Base-by-base conservation (phyloP, 2,797 vertebrate genomes). In the Bucorvus abyssinicus region DNA sequence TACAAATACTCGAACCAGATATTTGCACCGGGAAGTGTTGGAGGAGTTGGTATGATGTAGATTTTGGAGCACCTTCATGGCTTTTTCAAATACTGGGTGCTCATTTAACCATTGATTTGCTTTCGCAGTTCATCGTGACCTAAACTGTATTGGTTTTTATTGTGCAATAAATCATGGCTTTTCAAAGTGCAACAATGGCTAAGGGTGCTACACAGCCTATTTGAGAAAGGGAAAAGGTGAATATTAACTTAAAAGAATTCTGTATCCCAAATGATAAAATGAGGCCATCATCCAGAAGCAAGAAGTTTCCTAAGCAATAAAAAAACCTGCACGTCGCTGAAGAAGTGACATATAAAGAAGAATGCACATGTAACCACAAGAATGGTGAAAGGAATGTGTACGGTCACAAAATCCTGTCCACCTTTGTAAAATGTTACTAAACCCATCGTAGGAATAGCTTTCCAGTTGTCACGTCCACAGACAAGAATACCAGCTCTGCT, bases 361-460 rank as follows among this genome's bases (percentile, higher is more conserved):
- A 93, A 83, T 13, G 23, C 27, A 52, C 56, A 52, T 57, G 36
- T 45, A 86, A 73, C 27, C 77, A 34, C 8, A 85, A 59, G 73
- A 93, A 75, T 32, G n/a, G 52, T 63, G 63, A 76, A 89, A 92
- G 34, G 69, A 89, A 36, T 88, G 52, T 14, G 20, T 87, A 32
- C 0, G 2, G 50, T 79, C 60, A 67, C 86, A 93, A 96, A 96
- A 94, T 50, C 90, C 76, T 64, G 75, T 85, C 77, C n/a, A 64
- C 68, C 44, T 74, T 77, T 81, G 63, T 73, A 88, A 89, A 89
- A 92, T 53, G 21, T 80, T 91, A 79, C 74, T 93, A 57, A 93
- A 77, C 29, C 44, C 84, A 77, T 38, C 73, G 63, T 8, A 89
- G 26, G 34, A 90, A 84, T 49, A 78, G 57, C 64, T 89, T 94